phyloP scores from a whole-genome alignment of 1,140 invertebrate genomes.

The Drosophila kohkoa region DNA sequence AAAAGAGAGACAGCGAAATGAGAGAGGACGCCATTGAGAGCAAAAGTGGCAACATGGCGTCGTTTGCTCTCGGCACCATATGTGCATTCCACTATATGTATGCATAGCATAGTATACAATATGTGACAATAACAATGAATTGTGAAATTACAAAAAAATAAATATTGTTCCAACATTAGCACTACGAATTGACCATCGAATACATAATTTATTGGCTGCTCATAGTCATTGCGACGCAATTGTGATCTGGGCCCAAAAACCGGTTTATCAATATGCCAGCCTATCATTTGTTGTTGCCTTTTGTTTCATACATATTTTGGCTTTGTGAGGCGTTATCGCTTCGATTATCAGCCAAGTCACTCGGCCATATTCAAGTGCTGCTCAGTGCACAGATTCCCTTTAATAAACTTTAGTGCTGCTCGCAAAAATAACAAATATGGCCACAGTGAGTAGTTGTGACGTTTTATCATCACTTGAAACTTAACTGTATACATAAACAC shows the following conservation, averaged over 20 bases:
- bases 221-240: constrained; percentile 14
- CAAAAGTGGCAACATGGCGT: constrained; percentile 44
- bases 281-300: neutral
- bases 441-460: constrained; percentile 19
- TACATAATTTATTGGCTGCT: constrained; percentile 1
- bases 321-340: constrained; percentile 36
- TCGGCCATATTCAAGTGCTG: constrained; percentile 33
- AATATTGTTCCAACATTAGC: neutral
- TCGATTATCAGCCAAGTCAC: constrained; percentile 33
- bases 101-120: constrained; percentile 1
- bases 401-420: constrained; percentile 52
- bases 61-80: constrained; percentile 21
- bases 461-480: constrained; percentile 20
- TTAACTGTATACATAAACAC: neutral
- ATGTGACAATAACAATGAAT: constrained; percentile 37
- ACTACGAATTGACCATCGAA: neutral
- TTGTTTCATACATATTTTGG: constrained; percentile 9
- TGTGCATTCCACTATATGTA: constrained; percentile 9
- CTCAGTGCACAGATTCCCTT: constrained; percentile 52
- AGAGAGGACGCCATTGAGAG: constrained; percentile 12
- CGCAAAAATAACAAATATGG: constrained; percentile 62
- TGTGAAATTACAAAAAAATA: constrained; percentile 39
- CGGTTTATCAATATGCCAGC: constrained; percentile 24
- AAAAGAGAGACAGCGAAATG: neutral
- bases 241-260: constrained; percentile 20